Conservation (phyloP, 1,140 invertebrate species). For the Dinothrombium tinctorium region DNA sequence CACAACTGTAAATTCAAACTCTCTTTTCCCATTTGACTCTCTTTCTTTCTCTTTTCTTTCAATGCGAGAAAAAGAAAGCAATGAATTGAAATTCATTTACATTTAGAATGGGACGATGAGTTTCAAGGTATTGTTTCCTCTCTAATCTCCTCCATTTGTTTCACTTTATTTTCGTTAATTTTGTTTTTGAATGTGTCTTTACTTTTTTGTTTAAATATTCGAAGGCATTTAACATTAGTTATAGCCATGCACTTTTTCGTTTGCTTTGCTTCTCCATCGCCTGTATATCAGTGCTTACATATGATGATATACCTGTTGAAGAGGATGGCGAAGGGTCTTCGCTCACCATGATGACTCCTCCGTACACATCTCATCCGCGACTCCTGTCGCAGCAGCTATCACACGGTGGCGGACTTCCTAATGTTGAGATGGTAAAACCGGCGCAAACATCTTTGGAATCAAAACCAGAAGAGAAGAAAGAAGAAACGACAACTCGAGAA, state of each 20-base stretch:
- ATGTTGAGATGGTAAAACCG: slow-evolving; percentile 79
- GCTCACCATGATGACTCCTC: slow-evolving; percentile 28
- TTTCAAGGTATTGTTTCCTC: slow-evolving; percentile 60
- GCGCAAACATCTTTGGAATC: slow-evolving; percentile 38
- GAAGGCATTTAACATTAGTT: no score
- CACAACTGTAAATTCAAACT: background rate
- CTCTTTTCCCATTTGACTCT: background rate
- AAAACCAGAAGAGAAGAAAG: slow-evolving; percentile 15
- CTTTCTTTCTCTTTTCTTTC: slow-evolving; percentile 1
- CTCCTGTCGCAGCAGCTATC: slow-evolving; percentile 40
- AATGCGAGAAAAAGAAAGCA: background rate
- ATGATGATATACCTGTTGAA: slow-evolving; percentile 58
- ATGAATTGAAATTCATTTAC: background rate
- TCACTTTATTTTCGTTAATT: slow-evolving; percentile 6
- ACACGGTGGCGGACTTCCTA: slow-evolving; percentile 33
- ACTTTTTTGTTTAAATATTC: no score
- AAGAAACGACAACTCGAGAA: slow-evolving; percentile 37
- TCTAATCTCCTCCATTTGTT: slow-evolving; percentile 8
- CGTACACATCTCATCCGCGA: slow-evolving; percentile 24
- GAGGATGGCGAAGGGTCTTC: slow-evolving; percentile 72
- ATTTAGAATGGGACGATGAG: slow-evolving; percentile 99
- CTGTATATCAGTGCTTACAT: slow-evolving; percentile 72
- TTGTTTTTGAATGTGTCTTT: background rate
- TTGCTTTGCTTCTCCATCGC: slow-evolving; percentile 4
- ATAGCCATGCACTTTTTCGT: background rate